These are phyloP conservation scores for Parus major DNA, from an alignment of 2,113 vertebrate species.

Conservation along the genomic window DNA sequence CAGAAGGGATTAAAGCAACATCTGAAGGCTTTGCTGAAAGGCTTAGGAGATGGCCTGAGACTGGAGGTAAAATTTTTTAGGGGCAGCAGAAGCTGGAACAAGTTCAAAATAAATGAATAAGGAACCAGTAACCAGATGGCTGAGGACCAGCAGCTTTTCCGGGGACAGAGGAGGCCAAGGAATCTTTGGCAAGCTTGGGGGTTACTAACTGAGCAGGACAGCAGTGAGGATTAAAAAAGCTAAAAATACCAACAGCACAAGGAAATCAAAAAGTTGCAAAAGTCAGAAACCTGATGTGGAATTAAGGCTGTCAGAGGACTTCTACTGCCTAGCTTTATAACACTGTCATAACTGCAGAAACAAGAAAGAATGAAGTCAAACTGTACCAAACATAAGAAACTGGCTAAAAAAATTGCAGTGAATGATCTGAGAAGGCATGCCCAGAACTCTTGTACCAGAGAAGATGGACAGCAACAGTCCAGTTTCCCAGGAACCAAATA, in stretches of 20 bases:
- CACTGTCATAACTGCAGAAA: neutral
- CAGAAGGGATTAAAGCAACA: slow-evolving; percentile 56
- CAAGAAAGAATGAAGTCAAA: neutral
- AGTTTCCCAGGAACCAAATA: neutral
- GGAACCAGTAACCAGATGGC: slow-evolving; percentile 67
- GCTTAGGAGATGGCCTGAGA: slow-evolving; percentile 49
- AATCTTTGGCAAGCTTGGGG: slow-evolving; percentile 62
- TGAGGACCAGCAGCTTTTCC: slow-evolving; percentile 65
- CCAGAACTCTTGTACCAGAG: neutral
- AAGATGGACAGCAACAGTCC: neutral
- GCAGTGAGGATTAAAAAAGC: slow-evolving; percentile 49
- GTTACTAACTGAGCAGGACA: slow-evolving; percentile 54
- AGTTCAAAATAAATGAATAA: slow-evolving; percentile 62
- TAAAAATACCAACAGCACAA: slow-evolving; percentile 63
- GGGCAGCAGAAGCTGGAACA: slow-evolving; percentile 47
- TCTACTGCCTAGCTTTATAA: neutral
- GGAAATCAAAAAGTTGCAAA: slow-evolving; percentile 54
- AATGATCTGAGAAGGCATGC: neutral
- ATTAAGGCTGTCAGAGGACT: neutral
- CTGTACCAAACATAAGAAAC: neutral
- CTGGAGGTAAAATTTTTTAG: slow-evolving; percentile 51
- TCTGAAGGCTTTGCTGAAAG: slow-evolving; percentile 61
- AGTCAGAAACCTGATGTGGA: slow-evolving; percentile 43
- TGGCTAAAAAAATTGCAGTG: neutral
- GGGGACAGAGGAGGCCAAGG: slow-evolving; percentile 60